Evolutionary conservation across 2,797 vertebrate genomes (phyloP).

Genomic region (Thalassophryne amazonica): DNA sequence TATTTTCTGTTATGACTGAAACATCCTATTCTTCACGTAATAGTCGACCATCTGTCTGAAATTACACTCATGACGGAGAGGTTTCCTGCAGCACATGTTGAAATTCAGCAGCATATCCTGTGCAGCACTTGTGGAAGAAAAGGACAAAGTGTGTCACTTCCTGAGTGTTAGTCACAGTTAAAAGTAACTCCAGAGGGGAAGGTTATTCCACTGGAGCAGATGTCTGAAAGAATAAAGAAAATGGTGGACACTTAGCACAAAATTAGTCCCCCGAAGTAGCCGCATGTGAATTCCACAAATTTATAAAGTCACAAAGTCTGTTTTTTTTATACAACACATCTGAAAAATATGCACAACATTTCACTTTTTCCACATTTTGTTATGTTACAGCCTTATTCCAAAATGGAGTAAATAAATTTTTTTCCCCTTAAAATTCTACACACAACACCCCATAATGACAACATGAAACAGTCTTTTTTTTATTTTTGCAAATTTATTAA

Average conservation of each 20-base stretch:
- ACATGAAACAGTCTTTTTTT: too few species aligned
- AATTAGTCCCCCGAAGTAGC: background rate
- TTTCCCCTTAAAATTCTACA: too few species aligned
- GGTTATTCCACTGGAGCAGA: constrained; percentile 31
- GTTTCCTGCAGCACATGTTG: background rate
- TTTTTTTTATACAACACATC: too few species aligned
- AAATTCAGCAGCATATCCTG: constrained; percentile 29
- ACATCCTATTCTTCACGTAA: background rate
- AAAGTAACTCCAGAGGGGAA: constrained; percentile 18
- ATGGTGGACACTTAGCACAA: constrained; percentile 10
- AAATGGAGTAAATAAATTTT: too few species aligned
- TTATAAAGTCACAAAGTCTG: too few species aligned
- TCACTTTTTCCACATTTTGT: too few species aligned
- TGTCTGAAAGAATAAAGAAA: constrained; percentile 38
- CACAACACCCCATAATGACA: too few species aligned
- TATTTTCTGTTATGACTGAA: background rate
- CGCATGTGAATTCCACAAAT: background rate
- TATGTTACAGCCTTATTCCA: too few species aligned
- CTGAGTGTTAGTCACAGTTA: constrained; percentile 37
- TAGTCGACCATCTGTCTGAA: background rate
- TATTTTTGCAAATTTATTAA: too few species aligned
- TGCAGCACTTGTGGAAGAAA: constrained; percentile 9
- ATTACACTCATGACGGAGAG: background rate
- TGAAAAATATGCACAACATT: too few species aligned
- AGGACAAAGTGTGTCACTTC: constrained; percentile 28